Conservation (phyloP, 2,113 vertebrate species). For the Panthera leo region DNA sequence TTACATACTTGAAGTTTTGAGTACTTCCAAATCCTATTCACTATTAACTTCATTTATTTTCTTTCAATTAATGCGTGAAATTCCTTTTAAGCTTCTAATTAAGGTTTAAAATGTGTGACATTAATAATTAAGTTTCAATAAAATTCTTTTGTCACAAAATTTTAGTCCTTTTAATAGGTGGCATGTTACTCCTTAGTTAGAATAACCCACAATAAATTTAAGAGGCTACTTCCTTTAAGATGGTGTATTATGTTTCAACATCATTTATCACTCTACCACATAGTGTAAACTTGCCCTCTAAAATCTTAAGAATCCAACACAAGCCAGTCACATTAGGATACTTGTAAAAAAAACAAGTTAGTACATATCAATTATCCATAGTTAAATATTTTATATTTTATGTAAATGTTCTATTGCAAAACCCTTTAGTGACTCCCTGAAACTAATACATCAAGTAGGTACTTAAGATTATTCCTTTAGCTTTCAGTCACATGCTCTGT, state of each 20-base stretch:
- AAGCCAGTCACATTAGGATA: neutral
- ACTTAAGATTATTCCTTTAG: neutral
- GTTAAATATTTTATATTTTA: constrained; percentile 26
- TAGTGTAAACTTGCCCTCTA: neutral
- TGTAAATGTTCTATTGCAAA: neutral
- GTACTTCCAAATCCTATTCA: constrained; percentile 32
- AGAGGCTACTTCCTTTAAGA: neutral
- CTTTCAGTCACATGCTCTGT: neutral
- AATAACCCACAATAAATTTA: constrained; percentile 42
- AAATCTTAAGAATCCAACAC: neutral
- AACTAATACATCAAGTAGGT: neutral
- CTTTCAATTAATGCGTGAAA: constrained; percentile 32
- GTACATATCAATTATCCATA: neutral
- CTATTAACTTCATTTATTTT: constrained; percentile 39
- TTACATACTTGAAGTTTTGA: neutral
- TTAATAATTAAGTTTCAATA: constrained; percentile 67
- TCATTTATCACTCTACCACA: neutral
- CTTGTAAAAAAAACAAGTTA: neutral
- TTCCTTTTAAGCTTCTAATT: constrained; percentile 55
- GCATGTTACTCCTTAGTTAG: constrained; percentile 52
- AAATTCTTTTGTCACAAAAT: constrained; percentile 48
- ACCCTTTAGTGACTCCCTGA: neutral
- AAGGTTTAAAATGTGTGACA: constrained; percentile 62
- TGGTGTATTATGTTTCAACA: neutral
- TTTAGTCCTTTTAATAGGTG: neutral